Percentiles rank a stretch among this genome's conserved stretches.
Evolutionary conservation across 1,140 invertebrate genomes (phyloP).

Genomic region (Hycleus cichorii): DNA sequence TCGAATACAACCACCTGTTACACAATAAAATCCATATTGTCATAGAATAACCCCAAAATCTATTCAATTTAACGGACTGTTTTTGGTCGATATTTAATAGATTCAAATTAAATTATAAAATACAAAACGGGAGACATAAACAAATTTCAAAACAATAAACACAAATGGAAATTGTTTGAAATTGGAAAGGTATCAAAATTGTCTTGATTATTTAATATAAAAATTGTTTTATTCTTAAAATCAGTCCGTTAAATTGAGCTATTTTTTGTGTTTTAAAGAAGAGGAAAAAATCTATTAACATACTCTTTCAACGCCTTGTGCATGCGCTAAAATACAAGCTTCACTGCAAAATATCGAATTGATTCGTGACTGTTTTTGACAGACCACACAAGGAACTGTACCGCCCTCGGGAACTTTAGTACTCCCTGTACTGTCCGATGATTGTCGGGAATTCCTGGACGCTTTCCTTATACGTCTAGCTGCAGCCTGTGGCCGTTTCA

Average conservation of each 20-base stretch:
- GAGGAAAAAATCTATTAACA: constrained; percentile 20
- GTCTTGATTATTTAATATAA: too few relatives aligned
- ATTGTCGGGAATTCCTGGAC: constrained; percentile 32
- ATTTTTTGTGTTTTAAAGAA: too few relatives aligned
- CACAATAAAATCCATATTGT: neutral
- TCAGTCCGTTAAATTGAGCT: too few relatives aligned
- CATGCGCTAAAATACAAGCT: constrained; percentile 77
- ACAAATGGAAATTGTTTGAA: neutral
- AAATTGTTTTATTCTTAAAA: too few relatives aligned
- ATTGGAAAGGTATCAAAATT: too few relatives aligned
- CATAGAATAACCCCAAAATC: neutral
- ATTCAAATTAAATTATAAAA: neutral
- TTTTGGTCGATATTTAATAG: neutral
- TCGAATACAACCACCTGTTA: constrained; percentile 62
- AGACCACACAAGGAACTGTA: constrained; percentile 55
- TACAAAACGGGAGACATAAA: constrained; percentile 1
- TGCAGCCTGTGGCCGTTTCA: constrained; percentile 36
- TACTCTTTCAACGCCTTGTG: constrained; percentile 59
- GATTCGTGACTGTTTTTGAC: constrained; percentile 60
- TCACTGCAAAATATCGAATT: constrained; percentile 83
- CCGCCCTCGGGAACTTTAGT: constrained; percentile 9
- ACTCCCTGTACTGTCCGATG: constrained; percentile 31
- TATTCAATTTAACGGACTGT: neutral
- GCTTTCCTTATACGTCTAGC: constrained; percentile 37
- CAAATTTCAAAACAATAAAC: neutral